Evolutionary conservation across 2,113 vertebrate species (phyloP), one percentile per base, ranked within the genome.

Genomic region (Macquaria ambigua): DNA sequence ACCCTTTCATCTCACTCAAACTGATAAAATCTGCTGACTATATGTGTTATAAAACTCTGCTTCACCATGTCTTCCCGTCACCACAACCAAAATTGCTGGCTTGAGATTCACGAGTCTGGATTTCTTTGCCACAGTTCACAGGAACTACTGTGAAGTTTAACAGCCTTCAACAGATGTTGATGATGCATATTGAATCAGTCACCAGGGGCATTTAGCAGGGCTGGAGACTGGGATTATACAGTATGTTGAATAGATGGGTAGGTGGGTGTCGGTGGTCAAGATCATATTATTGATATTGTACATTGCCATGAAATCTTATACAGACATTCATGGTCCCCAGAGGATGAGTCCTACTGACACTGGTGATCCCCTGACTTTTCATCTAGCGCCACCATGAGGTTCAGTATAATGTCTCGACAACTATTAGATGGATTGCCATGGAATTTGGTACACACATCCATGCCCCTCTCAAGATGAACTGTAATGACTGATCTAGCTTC

Each of bases 151-250:
- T 67, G 41, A 86, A 59, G 39, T 81, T 87, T 82, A 84, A 85
- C 43, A 39, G 80, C 80, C 53, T 18, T 28, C 50, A 86, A 67
- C 92, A 90, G 90, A 91, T 90, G 88, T 70, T 73, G 39, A 56
- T 80, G 86, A 62, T 74, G 74, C 55, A 78, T 74, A 41, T 52
- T 75, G 34, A 66, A 43, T 71, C 67, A 53, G 66, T 62, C 56
- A 53, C 5, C 21, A 41, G 43, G 11, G 69, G 58, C 62, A 53
- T 50, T 20, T 34, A 76, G 53, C 34, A 55, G 37, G 52, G 20
- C 31, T 61, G 50, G 77, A 76, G 50, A 77, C 23, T 37, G 39
- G 10, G 15, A 56, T 61, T 50, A 70, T 20, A n/a, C 9, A 43
- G 18, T n/a, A 37, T 83, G 23, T 66, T 56, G 15, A 58, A 39